Conservation (phyloP, 2,797 vertebrate species). For the Fratercula arctica region DNA sequence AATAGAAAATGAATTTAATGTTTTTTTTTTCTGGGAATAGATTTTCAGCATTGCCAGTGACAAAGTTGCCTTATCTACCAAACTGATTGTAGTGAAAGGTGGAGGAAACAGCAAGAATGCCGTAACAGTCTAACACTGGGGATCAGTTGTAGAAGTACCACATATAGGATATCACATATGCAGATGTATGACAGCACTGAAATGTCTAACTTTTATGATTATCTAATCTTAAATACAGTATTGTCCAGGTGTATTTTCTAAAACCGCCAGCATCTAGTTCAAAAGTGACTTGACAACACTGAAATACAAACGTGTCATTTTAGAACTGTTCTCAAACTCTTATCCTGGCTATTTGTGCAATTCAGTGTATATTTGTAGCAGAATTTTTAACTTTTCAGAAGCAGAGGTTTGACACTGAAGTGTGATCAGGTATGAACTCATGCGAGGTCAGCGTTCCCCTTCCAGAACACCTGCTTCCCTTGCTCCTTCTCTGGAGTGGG, state of each 20-base stretch:
- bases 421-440: background rate
- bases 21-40: background rate
- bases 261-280: background rate
- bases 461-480: background rate
- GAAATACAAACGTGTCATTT: background rate
- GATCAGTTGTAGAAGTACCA: background rate
- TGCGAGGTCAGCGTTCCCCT: background rate
- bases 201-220: background rate
- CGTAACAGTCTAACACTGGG: fast-evolving
- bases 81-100: background rate
- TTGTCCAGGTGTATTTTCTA: background rate
- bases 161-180: fast-evolving
- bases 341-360: background rate
- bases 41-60: background rate
- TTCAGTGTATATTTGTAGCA: background rate
- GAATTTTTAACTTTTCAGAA: background rate
- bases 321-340: background rate
- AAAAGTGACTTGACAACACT: background rate
- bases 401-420: background rate
- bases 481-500: background rate
- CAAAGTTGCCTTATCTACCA: background rate
- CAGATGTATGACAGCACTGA: background rate
- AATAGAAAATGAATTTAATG: background rate
- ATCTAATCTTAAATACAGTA: background rate
- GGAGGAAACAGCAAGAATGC: background rate